Evolutionary conservation across 2,797 vertebrate genomes (phyloP).

Genomic region (Myotis findleyi): DNA sequence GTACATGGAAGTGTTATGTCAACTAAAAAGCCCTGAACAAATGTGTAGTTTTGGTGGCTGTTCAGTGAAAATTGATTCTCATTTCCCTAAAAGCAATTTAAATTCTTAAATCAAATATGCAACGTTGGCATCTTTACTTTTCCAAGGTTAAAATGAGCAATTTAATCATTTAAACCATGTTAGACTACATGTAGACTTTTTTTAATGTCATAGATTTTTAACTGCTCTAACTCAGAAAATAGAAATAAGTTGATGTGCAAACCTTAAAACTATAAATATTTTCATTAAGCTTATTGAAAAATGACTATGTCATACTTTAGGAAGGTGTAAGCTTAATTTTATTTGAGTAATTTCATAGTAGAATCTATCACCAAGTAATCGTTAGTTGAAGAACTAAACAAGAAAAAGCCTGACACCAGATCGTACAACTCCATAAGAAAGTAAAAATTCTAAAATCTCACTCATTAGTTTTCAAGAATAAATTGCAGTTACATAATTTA

Average conservation of each 20-base stretch:
- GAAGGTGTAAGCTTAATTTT: not conserved
- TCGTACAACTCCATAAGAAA: not conserved
- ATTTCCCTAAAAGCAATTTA: constrained; percentile 53
- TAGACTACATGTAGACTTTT: not conserved
- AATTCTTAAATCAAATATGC: constrained; percentile 20
- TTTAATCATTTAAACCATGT: not conserved
- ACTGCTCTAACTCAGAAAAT: constrained; percentile 23
- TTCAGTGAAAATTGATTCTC: constrained; percentile 59
- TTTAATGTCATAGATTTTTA: not conserved
- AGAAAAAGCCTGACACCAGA: not conserved
- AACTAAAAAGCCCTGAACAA: constrained; percentile 24
- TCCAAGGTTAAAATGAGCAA: not conserved
- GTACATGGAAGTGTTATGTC: not conserved
- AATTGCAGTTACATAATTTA: not conserved
- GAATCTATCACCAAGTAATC: not conserved
- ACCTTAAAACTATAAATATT: constrained; percentile 5
- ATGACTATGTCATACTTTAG: not conserved
- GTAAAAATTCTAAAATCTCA: constrained; percentile 5
- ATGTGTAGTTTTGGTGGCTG: constrained; percentile 6
- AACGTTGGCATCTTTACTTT: constrained; percentile 31
- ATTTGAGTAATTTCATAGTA: not conserved
- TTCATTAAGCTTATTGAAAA: constrained; percentile 28
- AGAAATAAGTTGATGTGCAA: not conserved
- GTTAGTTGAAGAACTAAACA: constrained; percentile 27
- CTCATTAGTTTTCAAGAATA: constrained; percentile 29